These are phyloP conservation scores for Uromys caudimaculatus DNA, from an alignment of 2,797 vertebrate species.

Conservation along the genomic window DNA sequence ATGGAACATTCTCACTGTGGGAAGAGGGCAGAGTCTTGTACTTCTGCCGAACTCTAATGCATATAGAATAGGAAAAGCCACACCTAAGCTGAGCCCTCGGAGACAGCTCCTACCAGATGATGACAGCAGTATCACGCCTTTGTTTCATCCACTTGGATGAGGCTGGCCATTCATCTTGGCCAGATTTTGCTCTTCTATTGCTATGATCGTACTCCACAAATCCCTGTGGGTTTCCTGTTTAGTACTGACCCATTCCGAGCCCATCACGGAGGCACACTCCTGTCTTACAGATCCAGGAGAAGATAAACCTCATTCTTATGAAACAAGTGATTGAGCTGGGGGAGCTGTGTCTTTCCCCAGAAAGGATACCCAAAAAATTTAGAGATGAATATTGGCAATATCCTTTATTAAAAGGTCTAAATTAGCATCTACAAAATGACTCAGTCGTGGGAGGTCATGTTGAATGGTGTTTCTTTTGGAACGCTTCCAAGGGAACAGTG, in stretches of 20 bases:
- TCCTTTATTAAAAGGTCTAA: not conserved
- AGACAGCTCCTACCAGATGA: not conserved
- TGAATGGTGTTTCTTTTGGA: not conserved
- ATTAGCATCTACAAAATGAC: not conserved
- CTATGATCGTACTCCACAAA: not conserved
- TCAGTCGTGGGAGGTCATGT: not conserved
- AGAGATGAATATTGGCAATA: conserved; percentile 23
- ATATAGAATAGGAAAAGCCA: not conserved
- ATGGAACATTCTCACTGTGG: not conserved
- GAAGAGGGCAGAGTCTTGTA: not conserved
- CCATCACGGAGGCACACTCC: not conserved
- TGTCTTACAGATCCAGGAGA: not conserved
- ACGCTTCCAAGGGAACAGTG: not conserved
- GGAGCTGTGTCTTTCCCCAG: not conserved
- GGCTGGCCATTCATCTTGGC: not conserved
- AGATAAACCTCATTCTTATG: not conserved
- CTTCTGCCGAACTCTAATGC: not conserved
- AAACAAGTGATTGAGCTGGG: not conserved
- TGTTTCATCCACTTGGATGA: not conserved
- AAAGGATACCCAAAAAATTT: not conserved
- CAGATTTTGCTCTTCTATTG: not conserved
- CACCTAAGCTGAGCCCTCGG: not conserved
- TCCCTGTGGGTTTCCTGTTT: not conserved
- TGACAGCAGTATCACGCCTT: not conserved
- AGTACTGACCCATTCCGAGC: not conserved